phyloP scores from a whole-genome alignment of 2,888 invertebrate species.

The Tenthredo amoena region DNA sequence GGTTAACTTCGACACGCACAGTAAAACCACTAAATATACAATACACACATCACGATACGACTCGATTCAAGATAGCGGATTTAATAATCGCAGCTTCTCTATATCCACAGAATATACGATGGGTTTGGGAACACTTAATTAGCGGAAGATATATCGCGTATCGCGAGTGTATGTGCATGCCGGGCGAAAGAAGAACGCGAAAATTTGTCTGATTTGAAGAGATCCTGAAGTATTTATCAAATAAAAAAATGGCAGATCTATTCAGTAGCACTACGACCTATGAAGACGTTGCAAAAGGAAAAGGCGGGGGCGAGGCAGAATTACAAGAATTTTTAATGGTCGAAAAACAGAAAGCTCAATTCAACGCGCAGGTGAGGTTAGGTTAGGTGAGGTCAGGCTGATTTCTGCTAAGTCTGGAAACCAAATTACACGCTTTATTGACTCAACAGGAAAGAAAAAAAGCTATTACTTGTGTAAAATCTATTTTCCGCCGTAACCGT shows the following conservation, averaged over 20 bases:
- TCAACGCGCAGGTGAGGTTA: conserved; percentile 89
- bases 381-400: not conserved
- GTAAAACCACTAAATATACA: not conserved
- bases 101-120: not conserved
- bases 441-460: not conserved
- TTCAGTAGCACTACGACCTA: conserved; percentile 63
- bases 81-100: not conserved
- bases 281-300: conserved; percentile 72
- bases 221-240: not conserved
- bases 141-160: not conserved
- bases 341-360: conserved; percentile 94
- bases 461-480: not conserved
- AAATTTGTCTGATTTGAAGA: not conserved
- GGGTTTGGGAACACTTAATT: not conserved
- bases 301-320: conserved; percentile 83
- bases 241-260: conserved; percentile 69
- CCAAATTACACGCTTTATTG: not conserved
- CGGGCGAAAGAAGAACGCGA: not conserved
- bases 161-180: not conserved
- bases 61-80: not conserved
- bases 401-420: not conserved
- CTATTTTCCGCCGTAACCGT: not conserved
- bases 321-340: conserved; percentile 90
- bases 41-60: not conserved
- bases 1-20: conserved; percentile 38